A percentile compares a stretch with the other conserved stretches of the same genome.
These are phyloP conservation scores for Gallinago stenura DNA, from an alignment of 2,797 vertebrate species.

Conservation along the genomic window DNA sequence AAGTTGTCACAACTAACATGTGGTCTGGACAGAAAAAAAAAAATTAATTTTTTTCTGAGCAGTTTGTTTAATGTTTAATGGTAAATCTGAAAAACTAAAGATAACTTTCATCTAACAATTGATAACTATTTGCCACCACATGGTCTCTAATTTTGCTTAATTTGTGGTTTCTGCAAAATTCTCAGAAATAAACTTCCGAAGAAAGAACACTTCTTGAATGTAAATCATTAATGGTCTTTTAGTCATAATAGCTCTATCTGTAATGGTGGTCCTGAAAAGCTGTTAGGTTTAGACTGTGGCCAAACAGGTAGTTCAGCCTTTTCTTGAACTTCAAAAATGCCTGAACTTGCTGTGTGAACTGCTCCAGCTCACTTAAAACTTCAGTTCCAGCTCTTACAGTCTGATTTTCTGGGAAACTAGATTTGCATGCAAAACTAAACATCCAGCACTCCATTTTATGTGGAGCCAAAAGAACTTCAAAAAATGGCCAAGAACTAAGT, in stretches of 20 bases:
- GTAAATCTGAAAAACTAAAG: background rate
- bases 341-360: background rate
- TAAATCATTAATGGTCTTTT: background rate
- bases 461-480: background rate
- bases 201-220: background rate
- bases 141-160: background rate
- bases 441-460: background rate
- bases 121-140: background rate
- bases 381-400: background rate
- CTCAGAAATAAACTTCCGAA: background rate
- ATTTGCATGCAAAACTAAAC: background rate
- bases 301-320: background rate
- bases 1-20: background rate
- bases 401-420: background rate
- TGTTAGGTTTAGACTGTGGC: background rate
- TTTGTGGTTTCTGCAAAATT: background rate
- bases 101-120: background rate
- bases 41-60: background rate
- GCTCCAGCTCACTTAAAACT: background rate
- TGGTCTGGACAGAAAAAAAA: background rate
- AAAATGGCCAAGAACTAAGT: background rate
- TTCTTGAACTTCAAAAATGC: background rate
- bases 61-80: background rate
- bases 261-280: background rate
- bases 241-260: background rate